phyloP scores from a whole-genome alignment of 30 jellyfish, hydroid and myxozoan species.

The Pseudorhiza aurosa region DNA sequence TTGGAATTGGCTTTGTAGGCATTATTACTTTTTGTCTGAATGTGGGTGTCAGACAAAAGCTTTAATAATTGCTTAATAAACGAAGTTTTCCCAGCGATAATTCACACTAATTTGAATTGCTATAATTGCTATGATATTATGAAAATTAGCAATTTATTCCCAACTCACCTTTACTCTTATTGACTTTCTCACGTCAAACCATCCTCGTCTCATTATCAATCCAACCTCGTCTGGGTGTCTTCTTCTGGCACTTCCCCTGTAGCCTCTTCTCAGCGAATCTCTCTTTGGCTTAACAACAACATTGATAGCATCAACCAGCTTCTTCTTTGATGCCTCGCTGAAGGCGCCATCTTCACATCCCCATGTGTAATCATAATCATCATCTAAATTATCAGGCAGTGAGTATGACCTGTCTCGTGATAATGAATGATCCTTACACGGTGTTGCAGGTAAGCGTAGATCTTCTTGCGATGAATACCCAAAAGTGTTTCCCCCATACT shows the following conservation, averaged over 20 bases:
- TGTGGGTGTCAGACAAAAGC: too few species aligned
- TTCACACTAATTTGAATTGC: too few species aligned
- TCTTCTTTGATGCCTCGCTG: background rate
- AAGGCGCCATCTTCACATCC: background rate
- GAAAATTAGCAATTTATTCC: too few species aligned
- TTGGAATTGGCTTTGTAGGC: too few species aligned
- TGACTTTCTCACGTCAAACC: slow-evolving; percentile 63
- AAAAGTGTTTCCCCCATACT: background rate
- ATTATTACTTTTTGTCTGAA: too few species aligned
- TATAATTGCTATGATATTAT: too few species aligned
- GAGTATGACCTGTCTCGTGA: slow-evolving; percentile 46
- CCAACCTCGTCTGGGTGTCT: slow-evolving; percentile 55
- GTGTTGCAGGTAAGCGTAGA: slow-evolving; percentile 63
- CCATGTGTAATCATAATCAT: slow-evolving; percentile 3
- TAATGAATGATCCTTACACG: background rate
- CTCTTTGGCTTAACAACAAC: slow-evolving; percentile 12
- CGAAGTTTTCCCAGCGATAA: too few species aligned
- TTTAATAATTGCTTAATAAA: too few species aligned
- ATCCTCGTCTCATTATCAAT: slow-evolving; percentile 48
- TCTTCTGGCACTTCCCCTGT: slow-evolving; percentile 3
- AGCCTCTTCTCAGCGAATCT: slow-evolving; percentile 31
- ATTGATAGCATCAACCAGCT: slow-evolving; percentile 17
- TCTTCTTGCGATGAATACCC: slow-evolving; percentile 28
- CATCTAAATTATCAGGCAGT: slow-evolving; percentile 52
- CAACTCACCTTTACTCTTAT: slow-evolving; percentile 50